A percentile compares a stretch with the other conserved stretches of the same genome.
phyloP scores from a whole-genome alignment of 2,113 vertebrate genomes.

The Larimichthys crocea region DNA sequence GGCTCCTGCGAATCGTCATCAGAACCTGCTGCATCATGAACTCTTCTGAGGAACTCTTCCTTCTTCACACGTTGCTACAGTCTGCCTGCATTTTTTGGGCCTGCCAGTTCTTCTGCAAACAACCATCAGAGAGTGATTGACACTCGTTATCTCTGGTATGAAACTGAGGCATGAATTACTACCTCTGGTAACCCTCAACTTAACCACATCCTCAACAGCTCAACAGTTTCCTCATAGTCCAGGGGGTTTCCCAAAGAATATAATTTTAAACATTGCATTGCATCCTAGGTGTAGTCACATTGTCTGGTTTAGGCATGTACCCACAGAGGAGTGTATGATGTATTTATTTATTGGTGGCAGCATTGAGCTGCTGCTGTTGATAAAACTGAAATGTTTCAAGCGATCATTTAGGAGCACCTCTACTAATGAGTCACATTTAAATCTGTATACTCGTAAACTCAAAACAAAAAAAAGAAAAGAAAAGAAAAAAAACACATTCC shows the following conservation, averaged over 20 bases:
- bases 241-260: constrained; percentile 48
- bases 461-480: not conserved
- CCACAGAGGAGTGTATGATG: constrained; percentile 39
- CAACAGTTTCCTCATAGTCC: constrained; percentile 12
- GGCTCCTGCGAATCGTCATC: constrained; percentile 8
- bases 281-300: constrained; percentile 43
- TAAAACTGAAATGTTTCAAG: constrained; percentile 63
- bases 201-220: constrained; percentile 44
- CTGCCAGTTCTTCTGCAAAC: constrained; percentile 30
- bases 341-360: constrained; percentile 77
- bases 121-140: constrained; percentile 45
- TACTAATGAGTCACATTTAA: constrained; percentile 54
- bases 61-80: constrained; percentile 14
- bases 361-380: constrained; percentile 51
- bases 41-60: constrained; percentile 23
- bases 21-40: constrained; percentile 47
- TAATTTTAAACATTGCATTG: constrained; percentile 47
- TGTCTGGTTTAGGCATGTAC: constrained; percentile 40
- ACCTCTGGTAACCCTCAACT: constrained; percentile 69
- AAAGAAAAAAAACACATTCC: constrained; percentile 5
- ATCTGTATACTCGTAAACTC: constrained; percentile 38
- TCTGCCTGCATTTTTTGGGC: constrained; percentile 20
- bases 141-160: constrained; percentile 39
- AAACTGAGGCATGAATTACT: constrained; percentile 72
- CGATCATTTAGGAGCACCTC: constrained; percentile 56